Percentiles rank a stretch among this genome's conserved stretches.
phyloP scores from a whole-genome alignment of 1,140 invertebrate genomes.

The Coptotermes formosanus region DNA sequence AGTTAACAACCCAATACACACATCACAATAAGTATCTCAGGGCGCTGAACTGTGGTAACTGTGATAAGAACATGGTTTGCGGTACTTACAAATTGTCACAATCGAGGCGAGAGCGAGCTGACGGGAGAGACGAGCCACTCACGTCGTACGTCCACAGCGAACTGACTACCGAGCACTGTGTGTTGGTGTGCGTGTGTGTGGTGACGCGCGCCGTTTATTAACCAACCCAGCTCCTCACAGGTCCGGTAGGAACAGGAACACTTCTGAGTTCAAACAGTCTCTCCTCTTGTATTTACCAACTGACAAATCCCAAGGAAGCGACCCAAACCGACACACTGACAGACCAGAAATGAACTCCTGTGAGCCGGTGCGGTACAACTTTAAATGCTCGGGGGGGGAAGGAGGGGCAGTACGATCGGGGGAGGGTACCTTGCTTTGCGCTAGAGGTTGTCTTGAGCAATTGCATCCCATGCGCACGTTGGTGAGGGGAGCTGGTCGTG shows the following conservation, averaged over 20 bases:
- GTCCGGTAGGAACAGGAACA: too few species aligned
- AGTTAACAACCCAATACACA: neutral
- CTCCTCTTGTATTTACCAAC: neutral
- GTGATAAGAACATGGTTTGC: neutral
- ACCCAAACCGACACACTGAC: conserved; percentile 8
- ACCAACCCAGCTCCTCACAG: neutral
- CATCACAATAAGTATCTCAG: neutral
- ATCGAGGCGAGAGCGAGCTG: neutral
- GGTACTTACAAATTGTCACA: neutral
- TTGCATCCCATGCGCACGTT: neutral
- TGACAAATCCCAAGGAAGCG: neutral
- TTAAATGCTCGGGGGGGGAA: neutral
- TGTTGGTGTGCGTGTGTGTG: too few species aligned
- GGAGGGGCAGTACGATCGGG: neutral
- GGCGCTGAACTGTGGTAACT: neutral
- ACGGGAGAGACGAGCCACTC: neutral
- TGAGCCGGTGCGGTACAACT: neutral
- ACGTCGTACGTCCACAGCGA: neutral
- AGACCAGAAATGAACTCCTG: conserved; percentile 1
- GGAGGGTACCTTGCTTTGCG: neutral
- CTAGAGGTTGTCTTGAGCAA: conserved; percentile 1
- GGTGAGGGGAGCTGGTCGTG: neutral
- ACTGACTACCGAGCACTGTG: neutral
- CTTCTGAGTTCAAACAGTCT: neutral
- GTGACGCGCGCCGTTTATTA: neutral